Evolutionary conservation across 1,140 invertebrate genomes (phyloP).

Genomic region (Centruroides sculpturatus): DNA sequence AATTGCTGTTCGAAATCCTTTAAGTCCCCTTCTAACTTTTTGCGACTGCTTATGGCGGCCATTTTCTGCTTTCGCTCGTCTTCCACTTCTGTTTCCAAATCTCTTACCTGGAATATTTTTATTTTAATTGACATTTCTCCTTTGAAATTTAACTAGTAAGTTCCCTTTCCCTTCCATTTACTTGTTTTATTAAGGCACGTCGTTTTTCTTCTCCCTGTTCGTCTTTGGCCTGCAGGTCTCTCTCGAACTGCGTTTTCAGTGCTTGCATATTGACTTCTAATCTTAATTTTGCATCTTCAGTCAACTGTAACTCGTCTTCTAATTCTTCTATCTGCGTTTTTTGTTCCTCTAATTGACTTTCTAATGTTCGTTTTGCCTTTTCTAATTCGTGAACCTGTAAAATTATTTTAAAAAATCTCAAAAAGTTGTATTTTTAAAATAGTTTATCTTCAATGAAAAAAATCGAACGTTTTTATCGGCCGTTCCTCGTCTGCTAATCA

Average conservation of each 20-base stretch:
- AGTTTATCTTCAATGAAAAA: not conserved
- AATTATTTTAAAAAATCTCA: not conserved
- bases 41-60: conserved; percentile 66
- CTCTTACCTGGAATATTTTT: conserved; percentile 37
- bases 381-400: conserved; percentile 66
- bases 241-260: conserved; percentile 79
- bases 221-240: conserved; percentile 80
- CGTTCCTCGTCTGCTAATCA: conserved; percentile 86
- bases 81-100: conserved; percentile 87
- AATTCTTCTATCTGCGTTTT: conserved; percentile 92
- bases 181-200: conserved; percentile 74
- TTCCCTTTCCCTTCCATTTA: not conserved
- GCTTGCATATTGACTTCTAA: conserved; percentile 99
- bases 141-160: not conserved
- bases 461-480: conserved; percentile 79
- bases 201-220: conserved; percentile 93
- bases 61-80: conserved; percentile 89
- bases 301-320: conserved; percentile 92
- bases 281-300: conserved; percentile 90
- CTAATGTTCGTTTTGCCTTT: conserved; percentile 82
- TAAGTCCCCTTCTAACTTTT: conserved; percentile 90
- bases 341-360: conserved; percentile 81
- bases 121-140: not conserved
- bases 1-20: conserved; percentile 88
- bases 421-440: no score